Evolutionary conservation across 1,140 invertebrate species (phyloP), one percentile per base, ranked within the genome.

Genomic region (Oscheius sp.): DNA sequence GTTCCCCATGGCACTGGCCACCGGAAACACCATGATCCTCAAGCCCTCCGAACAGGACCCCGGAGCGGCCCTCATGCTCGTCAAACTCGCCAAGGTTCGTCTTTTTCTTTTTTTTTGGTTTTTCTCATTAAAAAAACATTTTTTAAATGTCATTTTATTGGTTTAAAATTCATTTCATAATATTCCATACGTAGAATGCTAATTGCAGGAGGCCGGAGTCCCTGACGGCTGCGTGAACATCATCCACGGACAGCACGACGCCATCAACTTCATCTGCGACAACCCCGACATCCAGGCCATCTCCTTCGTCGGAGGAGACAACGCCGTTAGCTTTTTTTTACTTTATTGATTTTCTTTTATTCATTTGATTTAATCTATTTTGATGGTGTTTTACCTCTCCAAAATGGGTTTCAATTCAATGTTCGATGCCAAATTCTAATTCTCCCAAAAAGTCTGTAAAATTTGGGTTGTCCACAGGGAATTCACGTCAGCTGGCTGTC

Each of bases 181-280:
- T 72, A n/a, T n/a, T n/a, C n/a, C n/a, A n/a, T n/a, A n/a, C n/a
- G 10, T 87, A 93, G 36, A 89, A 87, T 23, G 42, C 42, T 15
- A 45, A 13, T 38, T 63, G 18, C 61, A 63, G 68, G 91, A 95
- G 86, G 93, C 93, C 76, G 97, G 95, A 26, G 91, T 93, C 66
- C 96, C 95, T 3, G 91, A 92, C 76, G 95, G 95, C 29, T 89
- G 94, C 46, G 90, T 97, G 15, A 97, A 97, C 87, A 91, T 97
- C 1, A 94, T 99, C 80, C 96, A 99, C 84, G 96, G 96, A 1
- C 90, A 91, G 72, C 93, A 95, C 80, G 90, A 94, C 72, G 86
- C 94, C 35, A 96, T 99, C 2, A 93, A 95, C 86, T 99, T 98
- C 84, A 93, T 99, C 79, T 98, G 95, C 86, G 93, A 97, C 85